These are phyloP conservation scores for Ursus arctos DNA, from an alignment of 2,113 vertebrate species.

Conservation along the genomic window DNA sequence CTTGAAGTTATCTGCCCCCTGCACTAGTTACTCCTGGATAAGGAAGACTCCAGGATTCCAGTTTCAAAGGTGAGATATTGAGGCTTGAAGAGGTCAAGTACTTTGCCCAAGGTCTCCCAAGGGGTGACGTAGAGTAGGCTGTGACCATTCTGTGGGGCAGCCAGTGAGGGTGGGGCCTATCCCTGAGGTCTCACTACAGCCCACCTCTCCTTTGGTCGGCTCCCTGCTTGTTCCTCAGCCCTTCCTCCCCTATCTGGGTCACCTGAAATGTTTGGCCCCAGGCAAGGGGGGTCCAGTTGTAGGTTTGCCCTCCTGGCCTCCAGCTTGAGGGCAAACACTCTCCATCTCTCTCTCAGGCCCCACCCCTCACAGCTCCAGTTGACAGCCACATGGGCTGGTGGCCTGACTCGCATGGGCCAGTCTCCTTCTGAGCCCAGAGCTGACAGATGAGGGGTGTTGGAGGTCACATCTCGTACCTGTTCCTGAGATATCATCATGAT, in stretches of 20 bases:
- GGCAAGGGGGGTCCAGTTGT: neutral
- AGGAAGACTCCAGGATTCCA: neutral
- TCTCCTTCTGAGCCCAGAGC: neutral
- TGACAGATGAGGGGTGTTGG: neutral
- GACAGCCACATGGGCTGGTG: neutral
- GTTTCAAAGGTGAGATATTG: neutral
- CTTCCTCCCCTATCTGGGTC: neutral
- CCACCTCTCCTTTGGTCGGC: too few relatives aligned
- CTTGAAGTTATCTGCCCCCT: neutral
- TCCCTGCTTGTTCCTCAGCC: neutral
- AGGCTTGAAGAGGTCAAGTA: neutral
- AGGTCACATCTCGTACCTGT: fast-evolving
- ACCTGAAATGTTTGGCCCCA: neutral
- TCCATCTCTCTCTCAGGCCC: neutral
- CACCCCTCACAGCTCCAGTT: neutral
- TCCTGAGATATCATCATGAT: neutral
- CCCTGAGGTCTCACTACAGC: fast-evolving
- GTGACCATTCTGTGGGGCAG: too few relatives aligned
- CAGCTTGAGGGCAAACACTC: neutral
- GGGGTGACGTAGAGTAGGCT: neutral
- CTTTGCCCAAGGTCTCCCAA: neutral
- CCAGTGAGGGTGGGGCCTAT: fast-evolving
- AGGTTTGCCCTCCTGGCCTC: neutral
- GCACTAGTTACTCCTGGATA: neutral
- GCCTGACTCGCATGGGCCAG: neutral